A percentile compares a stretch with the other conserved stretches of the same genome.
Evolutionary conservation across 2,888 invertebrate species (phyloP).

Genomic region (Aleiodes alternator): DNA sequence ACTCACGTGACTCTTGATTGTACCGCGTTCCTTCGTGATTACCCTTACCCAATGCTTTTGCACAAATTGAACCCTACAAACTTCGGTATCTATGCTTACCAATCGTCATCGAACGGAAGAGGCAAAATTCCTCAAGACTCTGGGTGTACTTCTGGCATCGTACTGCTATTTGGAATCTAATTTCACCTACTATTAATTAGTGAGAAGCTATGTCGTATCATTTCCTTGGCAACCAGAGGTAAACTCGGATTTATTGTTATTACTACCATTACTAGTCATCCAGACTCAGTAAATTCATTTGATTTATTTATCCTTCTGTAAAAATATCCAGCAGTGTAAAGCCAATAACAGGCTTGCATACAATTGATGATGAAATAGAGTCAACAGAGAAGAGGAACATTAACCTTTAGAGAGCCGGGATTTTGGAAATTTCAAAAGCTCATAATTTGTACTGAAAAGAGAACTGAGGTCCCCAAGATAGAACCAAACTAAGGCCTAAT

Average conservation of each 20-base stretch:
- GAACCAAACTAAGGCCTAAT: too few species aligned
- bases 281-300: not conserved
- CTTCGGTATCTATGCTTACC: conserved; percentile 27
- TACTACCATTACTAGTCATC: not conserved
- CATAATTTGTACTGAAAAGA: too few species aligned
- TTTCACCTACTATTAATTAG: conserved; percentile 8
- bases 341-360: too few species aligned
- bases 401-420: too few species aligned
- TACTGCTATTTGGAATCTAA: not conserved
- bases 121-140: conserved; percentile 2
- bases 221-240: not conserved
- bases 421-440: too few species aligned
- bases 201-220: not conserved
- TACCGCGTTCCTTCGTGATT: conserved; percentile 25
- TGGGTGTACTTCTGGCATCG: not conserved
- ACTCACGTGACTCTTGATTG: conserved; percentile 27
- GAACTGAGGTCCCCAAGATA: too few species aligned
- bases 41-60: conserved; percentile 1
- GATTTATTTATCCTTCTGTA: too few species aligned
- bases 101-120: conserved; percentile 25
- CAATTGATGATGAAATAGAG: too few species aligned
- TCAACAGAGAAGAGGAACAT: too few species aligned
- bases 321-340: too few species aligned
- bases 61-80: conserved; percentile 16
- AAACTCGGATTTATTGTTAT: not conserved